Evolutionary conservation across 2,797 vertebrate genomes (phyloP), one percentile per base, ranked within the genome.

Genomic region (Psittacula echo): DNA sequence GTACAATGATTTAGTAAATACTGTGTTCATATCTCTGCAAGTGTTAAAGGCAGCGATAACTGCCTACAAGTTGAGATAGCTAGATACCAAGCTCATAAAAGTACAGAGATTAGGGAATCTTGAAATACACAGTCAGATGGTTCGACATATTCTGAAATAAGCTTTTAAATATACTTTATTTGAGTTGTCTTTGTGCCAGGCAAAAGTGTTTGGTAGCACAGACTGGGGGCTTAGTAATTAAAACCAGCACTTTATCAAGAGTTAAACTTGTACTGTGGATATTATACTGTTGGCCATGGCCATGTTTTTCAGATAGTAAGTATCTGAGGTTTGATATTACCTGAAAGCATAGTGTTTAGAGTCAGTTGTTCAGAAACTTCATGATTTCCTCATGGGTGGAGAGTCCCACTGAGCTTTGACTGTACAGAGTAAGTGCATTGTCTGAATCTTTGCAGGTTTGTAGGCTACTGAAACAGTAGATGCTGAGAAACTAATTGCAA

Each of bases 401-500:
- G 13, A 37, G 60, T 56, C 29, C 60, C 3, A 0, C 2, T 42
- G 71, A 87, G 66, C 85, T 64, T 15, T 16, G 53, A 5, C 60
- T 32, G 58, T 21, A 13, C 73, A 67, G 78, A 88, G 34, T 4
- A 2, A 32, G 7, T 2, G n/a, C 61, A 23, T 72, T 90, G 91
- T 94, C 42, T 24, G 45, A 48, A 22, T 30, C 60, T 16, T 13
- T 2, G 5, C 71, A 5, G 39, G 3, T 61, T 54, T 22, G 19
- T 3, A n/a, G 34, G 27, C 80, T 37, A 22, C 4, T 72, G 88
- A 97, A 93, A 93, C 20, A 61, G 77, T 30, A 96, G 95, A 61
- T 44, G 72, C 93, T 93, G 92, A 78, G 94, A 96, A 95, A 65
- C 70, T 39, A 48, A 95, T 71, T 79, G 62, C 29, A 10, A 2